These are phyloP conservation scores for Platichthys flesus DNA, from an alignment of 2,113 vertebrate genomes.

Conservation along the genomic window DNA sequence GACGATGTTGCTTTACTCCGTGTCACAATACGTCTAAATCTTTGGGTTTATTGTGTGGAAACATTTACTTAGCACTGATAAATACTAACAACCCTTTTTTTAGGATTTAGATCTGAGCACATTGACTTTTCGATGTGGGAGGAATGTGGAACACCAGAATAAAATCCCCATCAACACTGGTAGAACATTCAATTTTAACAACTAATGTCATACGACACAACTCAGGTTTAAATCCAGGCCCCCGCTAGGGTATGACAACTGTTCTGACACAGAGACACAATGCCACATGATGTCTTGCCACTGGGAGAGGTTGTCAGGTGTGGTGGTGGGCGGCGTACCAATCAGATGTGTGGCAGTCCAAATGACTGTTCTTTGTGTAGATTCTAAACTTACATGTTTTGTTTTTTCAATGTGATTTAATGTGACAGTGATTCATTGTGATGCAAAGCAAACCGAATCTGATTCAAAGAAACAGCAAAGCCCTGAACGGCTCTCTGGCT, in stretches of 20 bases:
- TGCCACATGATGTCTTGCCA: not conserved
- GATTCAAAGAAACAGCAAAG: conserved; percentile 10
- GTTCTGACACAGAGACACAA: not conserved
- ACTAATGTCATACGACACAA: not conserved
- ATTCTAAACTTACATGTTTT: not conserved
- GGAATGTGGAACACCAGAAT: not conserved
- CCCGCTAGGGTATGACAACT: not conserved
- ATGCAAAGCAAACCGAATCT: conserved; percentile 23
- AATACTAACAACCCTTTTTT: no score
- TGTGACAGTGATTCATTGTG: conserved; percentile 36
- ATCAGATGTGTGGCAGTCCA: conserved; percentile 13
- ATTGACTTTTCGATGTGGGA: not conserved
- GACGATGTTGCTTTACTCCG: no score
- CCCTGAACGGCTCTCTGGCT: conserved; percentile 32
- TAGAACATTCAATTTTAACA: not conserved
- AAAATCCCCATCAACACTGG: no score
- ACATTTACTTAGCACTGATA: no score
- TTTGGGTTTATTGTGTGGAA: not conserved
- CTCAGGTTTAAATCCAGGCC: not conserved
- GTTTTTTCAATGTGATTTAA: conserved; percentile 10
- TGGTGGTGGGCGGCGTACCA: not conserved
- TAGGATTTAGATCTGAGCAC: not conserved
- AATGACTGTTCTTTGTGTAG: conserved; percentile 1
- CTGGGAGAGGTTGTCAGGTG: not conserved
- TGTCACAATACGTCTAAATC: not conserved